Evolutionary conservation across 2,888 invertebrate genomes (phyloP).

Genomic region (Gryllus longicercus): DNA sequence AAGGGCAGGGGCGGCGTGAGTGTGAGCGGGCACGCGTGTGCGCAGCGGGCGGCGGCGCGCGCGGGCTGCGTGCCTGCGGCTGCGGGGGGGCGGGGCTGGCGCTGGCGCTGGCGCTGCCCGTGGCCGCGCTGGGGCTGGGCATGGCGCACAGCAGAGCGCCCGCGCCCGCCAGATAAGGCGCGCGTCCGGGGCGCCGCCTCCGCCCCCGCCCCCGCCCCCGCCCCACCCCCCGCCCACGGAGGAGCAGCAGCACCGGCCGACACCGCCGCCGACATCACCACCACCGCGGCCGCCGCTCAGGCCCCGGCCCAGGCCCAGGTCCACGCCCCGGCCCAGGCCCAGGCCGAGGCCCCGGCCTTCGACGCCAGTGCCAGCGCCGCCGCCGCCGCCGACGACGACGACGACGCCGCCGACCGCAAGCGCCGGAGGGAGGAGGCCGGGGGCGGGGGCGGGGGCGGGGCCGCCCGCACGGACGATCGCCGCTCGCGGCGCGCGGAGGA

Average conservation of each 20-base stretch:
- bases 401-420: neutral
- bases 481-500: too few species aligned
- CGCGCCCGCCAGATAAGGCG: neutral
- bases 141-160: neutral
- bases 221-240: neutral
- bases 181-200: neutral
- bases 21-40: too few species aligned
- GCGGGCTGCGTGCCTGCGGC: neutral
- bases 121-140: neutral
- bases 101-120: neutral
- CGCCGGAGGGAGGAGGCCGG: neutral
- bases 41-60: too few species aligned
- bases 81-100: neutral
- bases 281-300: neutral
- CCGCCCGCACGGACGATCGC: neutral
- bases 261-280: neutral
- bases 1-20: too few species aligned
- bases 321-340: neutral
- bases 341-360: neutral
- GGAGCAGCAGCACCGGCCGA: neutral
- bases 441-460: neutral
- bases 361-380: neutral
- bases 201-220: neutral
- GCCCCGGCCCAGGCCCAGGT: neutral
- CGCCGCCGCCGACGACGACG: too few species aligned